phyloP scores from a whole-genome alignment of 2,888 invertebrate genomes.

The Idaea dimidiata region DNA sequence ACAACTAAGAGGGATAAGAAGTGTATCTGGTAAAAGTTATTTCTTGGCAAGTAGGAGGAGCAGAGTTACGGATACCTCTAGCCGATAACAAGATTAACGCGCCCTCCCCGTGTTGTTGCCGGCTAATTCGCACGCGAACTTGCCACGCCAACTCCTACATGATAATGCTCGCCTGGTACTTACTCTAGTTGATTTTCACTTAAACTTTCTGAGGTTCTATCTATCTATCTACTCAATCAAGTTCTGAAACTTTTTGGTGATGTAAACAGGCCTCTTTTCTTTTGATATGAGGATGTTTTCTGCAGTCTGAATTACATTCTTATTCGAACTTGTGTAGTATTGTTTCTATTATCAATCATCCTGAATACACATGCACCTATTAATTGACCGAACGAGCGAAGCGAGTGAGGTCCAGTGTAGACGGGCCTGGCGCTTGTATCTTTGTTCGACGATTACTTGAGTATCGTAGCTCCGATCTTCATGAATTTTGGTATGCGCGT shows the following conservation, averaged over 20 bases:
- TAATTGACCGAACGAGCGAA: too few species aligned
- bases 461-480: too few species aligned
- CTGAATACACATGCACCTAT: too few species aligned
- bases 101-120: slow-evolving; percentile 58
- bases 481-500: too few species aligned
- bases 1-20: slow-evolving; percentile 42
- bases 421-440: too few species aligned
- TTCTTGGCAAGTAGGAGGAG: slow-evolving; percentile 42
- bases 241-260: neutral
- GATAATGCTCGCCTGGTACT: slow-evolving; percentile 55
- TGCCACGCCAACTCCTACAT: slow-evolving; percentile 53
- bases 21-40: slow-evolving; percentile 55
- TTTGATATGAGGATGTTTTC: neutral
- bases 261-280: neutral
- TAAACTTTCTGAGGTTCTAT: slow-evolving; percentile 21
- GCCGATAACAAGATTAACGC: slow-evolving; percentile 71
- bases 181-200: slow-evolving; percentile 35
- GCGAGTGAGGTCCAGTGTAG: too few species aligned
- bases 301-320: neutral
- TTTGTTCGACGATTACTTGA: too few species aligned
- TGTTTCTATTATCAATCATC: too few species aligned
- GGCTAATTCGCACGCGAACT: slow-evolving; percentile 70
- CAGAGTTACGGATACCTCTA: slow-evolving; percentile 54
- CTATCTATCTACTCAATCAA: neutral
- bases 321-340: neutral